Percentiles rank a stretch among this genome's conserved stretches.
Evolutionary conservation across 1,140 invertebrate species (phyloP).

Genomic region (Brevipalpus yothersi): DNA sequence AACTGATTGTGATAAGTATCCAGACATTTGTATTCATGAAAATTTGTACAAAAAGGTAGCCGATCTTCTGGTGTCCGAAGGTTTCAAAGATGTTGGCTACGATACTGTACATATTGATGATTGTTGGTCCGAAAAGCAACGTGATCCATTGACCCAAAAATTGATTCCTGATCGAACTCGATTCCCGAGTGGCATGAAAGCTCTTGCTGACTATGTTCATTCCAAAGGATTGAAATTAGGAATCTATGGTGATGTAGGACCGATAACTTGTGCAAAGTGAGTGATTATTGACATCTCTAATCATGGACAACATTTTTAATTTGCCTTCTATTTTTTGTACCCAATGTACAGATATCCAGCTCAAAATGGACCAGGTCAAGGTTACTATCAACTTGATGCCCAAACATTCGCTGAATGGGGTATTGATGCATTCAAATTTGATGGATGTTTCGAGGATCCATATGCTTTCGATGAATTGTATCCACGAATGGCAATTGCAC

Average conservation of each 20-base stretch:
- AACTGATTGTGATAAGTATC: constrained; percentile 7
- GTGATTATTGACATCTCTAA: constrained; percentile 13
- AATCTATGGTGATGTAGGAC: constrained; percentile 27
- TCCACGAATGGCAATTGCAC: constrained; percentile 5
- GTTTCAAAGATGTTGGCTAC: constrained; percentile 66
- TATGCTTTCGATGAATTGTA: background rate
- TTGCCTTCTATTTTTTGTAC: background rate
- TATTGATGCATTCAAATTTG: constrained; percentile 11
- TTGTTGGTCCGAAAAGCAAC: constrained; percentile 64
- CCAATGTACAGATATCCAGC: background rate
- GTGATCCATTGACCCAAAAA: constrained; percentile 21
- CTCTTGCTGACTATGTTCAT: constrained; percentile 58
- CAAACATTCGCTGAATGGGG: constrained; percentile 29
- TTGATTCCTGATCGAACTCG: constrained; percentile 57
- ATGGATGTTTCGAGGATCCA: constrained; percentile 4
- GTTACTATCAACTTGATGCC: constrained; percentile 27
- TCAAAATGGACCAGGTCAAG: constrained; percentile 14
- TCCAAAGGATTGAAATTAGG: constrained; percentile 29
- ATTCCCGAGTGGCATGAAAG: constrained; percentile 78
- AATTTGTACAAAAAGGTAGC: constrained; percentile 72
- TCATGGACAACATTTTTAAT: background rate
- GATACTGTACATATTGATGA: constrained; percentile 85
- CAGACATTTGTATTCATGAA: constrained; percentile 36
- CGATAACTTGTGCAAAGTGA: constrained; percentile 29
- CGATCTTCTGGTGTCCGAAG: constrained; percentile 61